A percentile compares a stretch with the other conserved stretches of the same genome.
Evolutionary conservation across 2,113 vertebrate genomes (phyloP).

Genomic region (Bubalus kerabau): DNA sequence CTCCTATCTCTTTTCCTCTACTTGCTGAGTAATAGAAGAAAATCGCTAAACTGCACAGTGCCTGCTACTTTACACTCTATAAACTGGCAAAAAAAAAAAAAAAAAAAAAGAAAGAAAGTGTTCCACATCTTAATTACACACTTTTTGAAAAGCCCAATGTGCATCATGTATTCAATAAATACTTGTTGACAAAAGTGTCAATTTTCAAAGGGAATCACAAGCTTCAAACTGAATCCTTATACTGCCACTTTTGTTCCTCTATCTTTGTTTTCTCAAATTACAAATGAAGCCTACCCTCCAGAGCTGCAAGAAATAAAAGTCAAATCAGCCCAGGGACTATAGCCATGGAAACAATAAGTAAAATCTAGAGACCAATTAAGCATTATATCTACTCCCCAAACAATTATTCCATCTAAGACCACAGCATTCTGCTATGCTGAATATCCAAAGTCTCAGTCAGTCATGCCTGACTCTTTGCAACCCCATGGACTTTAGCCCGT

Average conservation of each 20-base stretch:
- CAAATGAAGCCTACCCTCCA: not conserved
- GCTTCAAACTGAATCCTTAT: not conserved
- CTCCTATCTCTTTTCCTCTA: not conserved
- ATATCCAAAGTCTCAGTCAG: not conserved
- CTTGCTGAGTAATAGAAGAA: not conserved
- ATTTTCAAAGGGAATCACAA: slow-evolving; percentile 32
- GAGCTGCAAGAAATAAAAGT: slow-evolving; percentile 5
- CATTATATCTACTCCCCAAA: not conserved
- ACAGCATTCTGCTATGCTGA: not conserved
- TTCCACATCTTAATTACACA: not conserved
- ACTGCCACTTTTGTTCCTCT: not conserved
- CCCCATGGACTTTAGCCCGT: not conserved
- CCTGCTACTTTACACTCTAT: not conserved
- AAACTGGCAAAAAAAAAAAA: not conserved
- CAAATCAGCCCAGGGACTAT: not conserved
- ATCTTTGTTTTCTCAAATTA: slow-evolving; percentile 43
- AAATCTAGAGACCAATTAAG: slow-evolving; percentile 25
- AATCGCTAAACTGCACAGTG: not conserved
- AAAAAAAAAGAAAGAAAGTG: not conserved
- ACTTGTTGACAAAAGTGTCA: not conserved
- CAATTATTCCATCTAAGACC: slow-evolving; percentile 16
- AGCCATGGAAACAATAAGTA: slow-evolving; percentile 37
- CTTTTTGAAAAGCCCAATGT: not conserved
- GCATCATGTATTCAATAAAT: slow-evolving; percentile 6
- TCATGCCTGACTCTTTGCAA: not conserved